Base-by-base conservation (phyloP, 2,113 vertebrate species). In the Pardalotus punctatus region DNA sequence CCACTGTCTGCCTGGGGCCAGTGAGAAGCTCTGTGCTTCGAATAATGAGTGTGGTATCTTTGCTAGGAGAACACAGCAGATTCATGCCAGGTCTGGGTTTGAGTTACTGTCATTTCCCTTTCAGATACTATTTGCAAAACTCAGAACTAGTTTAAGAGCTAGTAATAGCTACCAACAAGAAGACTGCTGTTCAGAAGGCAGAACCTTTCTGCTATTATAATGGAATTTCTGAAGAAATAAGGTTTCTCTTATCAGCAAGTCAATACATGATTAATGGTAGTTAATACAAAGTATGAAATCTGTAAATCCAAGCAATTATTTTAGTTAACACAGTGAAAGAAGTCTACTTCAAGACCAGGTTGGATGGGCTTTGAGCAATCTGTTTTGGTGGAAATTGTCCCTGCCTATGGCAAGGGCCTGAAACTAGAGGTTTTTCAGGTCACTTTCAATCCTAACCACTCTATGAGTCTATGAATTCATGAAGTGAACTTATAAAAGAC, bases 201-300 rank as follows among this genome's bases (percentile, higher is more conserved):
- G 33, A 91, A 56, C 6, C 3, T 25, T 81, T 73, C 29, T 65
- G 24, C 25, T 61, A 35, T 12, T 6, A 1, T 31, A 36, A 38
- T 12, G 2, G 61, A 66, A 62, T 43, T 65, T 62, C 35, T 48
- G 16, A 78, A 51, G 11, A 47, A 78, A 66, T 4, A 79, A 90
- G 10, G 6, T 47, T 89, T 56, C 14, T 29, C n/a, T 40, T 36
- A 72, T n/a, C 6, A 10, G 40, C 11, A 89, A 91, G 25, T 11
- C 7, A 47, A 72, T 23, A 29, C 4, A 28, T 7, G 0, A 0
- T 35, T 45, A 38, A n/a, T 25, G 38, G 24, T 13, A 47, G 20
- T 25, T 40, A 38, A 85, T 23, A 36, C 3, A 13, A 6, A 14
- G 25, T 17, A 54, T 58, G 36, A 71, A 91, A 90, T 40, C 8